These are phyloP conservation scores for Globia sparganii DNA, from an alignment of 2,888 invertebrate genomes.

Conservation along the genomic window DNA sequence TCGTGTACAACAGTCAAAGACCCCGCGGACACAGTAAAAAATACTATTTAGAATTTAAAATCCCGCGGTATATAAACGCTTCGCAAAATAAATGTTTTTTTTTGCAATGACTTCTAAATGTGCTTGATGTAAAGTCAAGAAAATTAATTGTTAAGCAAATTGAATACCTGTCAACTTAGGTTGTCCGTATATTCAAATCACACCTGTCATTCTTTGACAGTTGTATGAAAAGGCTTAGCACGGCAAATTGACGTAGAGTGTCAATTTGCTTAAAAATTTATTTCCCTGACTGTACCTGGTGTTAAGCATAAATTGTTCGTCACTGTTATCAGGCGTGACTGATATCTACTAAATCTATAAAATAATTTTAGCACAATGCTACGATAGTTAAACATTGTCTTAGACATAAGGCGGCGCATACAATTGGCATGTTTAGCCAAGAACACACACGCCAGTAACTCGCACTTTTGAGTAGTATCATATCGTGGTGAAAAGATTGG, in stretches of 20 bases:
- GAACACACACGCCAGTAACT: neutral
- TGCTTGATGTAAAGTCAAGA: neutral
- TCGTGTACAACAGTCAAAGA: conserved; percentile 18
- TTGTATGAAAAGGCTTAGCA: neutral
- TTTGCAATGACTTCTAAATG: conserved; percentile 25
- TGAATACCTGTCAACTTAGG: neutral
- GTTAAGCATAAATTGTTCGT: conserved; percentile 1
- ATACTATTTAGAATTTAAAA: neutral
- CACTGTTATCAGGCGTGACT: conserved; percentile 20
- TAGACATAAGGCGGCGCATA: neutral
- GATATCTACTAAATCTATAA: conserved; percentile 21
- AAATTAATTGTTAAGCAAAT: neutral
- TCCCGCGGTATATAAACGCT: conserved; percentile 15
- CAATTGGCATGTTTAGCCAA: conserved; percentile 17
- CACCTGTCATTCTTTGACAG: neutral
- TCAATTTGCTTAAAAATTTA: neutral
- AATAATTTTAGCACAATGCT: conserved; percentile 20
- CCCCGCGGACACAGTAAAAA: conserved; percentile 11
- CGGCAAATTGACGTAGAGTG: neutral
- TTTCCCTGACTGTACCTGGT: neutral
- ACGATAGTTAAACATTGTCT: conserved; percentile 13
- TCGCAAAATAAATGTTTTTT: conserved; percentile 3
- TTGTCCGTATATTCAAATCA: conserved; percentile 3
- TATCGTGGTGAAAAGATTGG: neutral
- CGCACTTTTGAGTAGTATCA: neutral